A percentile compares a stretch with the other conserved stretches of the same genome.
Evolutionary conservation across 2,113 vertebrate species (phyloP).

Genomic region (Eidolon helvum): DNA sequence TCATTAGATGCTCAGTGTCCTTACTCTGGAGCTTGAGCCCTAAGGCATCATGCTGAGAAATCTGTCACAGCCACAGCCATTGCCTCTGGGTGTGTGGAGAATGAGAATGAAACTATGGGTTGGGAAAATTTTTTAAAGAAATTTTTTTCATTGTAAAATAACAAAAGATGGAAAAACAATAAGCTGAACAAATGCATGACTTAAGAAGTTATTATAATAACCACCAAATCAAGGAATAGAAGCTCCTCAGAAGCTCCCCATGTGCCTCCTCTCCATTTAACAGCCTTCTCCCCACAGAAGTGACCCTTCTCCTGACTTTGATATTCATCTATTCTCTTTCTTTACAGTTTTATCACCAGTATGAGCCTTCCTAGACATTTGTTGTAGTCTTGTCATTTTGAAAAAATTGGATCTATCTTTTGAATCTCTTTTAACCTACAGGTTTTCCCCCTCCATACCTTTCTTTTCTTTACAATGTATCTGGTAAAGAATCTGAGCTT

Average conservation of each 20-base stretch:
- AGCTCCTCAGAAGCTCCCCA: neutral
- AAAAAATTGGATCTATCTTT: neutral
- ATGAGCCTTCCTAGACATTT: neutral
- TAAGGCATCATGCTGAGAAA: neutral
- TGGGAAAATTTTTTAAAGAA: neutral
- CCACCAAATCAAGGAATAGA: neutral
- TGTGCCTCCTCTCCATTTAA: neutral
- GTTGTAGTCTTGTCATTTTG: neutral
- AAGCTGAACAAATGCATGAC: neutral
- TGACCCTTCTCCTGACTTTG: neutral
- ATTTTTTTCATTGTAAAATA: neutral
- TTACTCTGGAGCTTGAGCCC: neutral
- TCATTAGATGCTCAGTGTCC: neutral
- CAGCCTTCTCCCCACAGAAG: neutral
- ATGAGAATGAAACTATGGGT: neutral
- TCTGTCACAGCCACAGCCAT: neutral
- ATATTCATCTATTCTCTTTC: neutral
- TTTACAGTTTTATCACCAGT: neutral
- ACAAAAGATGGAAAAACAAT: neutral
- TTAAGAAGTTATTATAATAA: neutral
- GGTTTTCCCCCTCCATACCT: neutral
- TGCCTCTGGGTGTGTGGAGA: neutral
- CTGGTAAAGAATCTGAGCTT: neutral
- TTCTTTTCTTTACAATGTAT: conserved; percentile 3
- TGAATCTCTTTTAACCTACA: neutral